A percentile compares a stretch with the other conserved stretches of the same genome.
Evolutionary conservation across 1,140 invertebrate genomes (phyloP).

Genomic region (Acromyrmex charruanus): DNA sequence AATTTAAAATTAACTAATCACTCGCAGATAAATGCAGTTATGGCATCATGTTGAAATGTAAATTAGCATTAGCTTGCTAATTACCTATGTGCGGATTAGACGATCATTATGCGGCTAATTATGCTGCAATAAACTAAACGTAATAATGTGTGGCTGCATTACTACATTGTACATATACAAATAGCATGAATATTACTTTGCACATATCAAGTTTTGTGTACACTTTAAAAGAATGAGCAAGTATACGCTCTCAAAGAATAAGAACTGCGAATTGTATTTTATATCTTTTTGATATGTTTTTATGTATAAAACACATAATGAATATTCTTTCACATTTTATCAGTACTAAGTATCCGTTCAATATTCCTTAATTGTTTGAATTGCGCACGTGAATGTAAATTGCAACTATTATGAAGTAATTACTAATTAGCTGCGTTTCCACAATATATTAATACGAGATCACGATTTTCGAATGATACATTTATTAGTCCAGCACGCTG

Average conservation of each 20-base stretch:
- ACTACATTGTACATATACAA: background rate
- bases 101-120: constrained; percentile 41
- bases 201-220: background rate
- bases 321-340: background rate
- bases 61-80: constrained; percentile 44
- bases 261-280: background rate
- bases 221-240: background rate
- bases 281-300: background rate
- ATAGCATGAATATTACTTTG: background rate
- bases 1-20: constrained; percentile 62
- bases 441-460: constrained; percentile 32
- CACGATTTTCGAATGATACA: constrained; percentile 26
- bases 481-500: constrained; percentile 19
- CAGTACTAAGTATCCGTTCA: background rate
- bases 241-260: background rate
- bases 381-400: constrained; percentile 1
- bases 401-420: constrained; percentile 29
- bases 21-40: constrained; percentile 42
- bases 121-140: constrained; percentile 30
- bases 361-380: constrained; percentile 1
- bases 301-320: background rate
- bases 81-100: constrained; percentile 36
- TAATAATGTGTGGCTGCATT: background rate
- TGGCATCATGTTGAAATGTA: constrained; percentile 19
- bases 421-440: constrained; percentile 21